Base-by-base conservation (phyloP, 2,797 vertebrate species). In the Pseudomugil tenellus region DNA sequence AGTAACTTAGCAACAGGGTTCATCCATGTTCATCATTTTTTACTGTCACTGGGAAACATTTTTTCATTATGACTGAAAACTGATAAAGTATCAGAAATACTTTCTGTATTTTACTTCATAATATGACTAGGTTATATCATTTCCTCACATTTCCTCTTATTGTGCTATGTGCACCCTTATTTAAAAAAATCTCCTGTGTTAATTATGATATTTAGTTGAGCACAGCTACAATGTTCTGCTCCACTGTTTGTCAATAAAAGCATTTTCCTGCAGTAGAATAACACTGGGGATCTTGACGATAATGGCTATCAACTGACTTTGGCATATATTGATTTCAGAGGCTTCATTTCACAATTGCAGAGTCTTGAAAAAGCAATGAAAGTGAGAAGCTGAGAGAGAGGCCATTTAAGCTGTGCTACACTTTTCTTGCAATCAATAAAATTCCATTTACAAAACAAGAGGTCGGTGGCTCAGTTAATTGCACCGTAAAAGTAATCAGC, bases 241-340 rank as follows among this genome's bases (percentile, higher is more conserved):
- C 83, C 79, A 84, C 76, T 87, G 61, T 87, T 89, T 87, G 75
- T 77, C 85, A 61, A 63, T 88, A 63, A 75, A 79, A 77, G 80
- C 75, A 84, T 87, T 95, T 95, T 92, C 92, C 92, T 85, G 77
- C 84, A 92, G 93, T 93, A 90, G 88, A 88, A 95, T 96, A 95
- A 94, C 84, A 79, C 58, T 66, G 68, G 67, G 92, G 90, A 93
- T 92, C 92, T 94, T 93, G 93, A 94, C 93, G 93, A 89, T 93
- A 92, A 91, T 80, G 87, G 92, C 92, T 87, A 93, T 94, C 93
- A 93, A 95, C 93, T 92, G 89, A 84, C 89, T 94, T 92, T 92
- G 95, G 91, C 74, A 91, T 87, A 58, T 94, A 96, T 96, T 11
- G 94, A 96, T 97, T 95, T 76, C 83, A 83, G 84, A 86, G 89